Conservation (phyloP, 2,113 vertebrate genomes). For the Nematolebias whitei region DNA sequence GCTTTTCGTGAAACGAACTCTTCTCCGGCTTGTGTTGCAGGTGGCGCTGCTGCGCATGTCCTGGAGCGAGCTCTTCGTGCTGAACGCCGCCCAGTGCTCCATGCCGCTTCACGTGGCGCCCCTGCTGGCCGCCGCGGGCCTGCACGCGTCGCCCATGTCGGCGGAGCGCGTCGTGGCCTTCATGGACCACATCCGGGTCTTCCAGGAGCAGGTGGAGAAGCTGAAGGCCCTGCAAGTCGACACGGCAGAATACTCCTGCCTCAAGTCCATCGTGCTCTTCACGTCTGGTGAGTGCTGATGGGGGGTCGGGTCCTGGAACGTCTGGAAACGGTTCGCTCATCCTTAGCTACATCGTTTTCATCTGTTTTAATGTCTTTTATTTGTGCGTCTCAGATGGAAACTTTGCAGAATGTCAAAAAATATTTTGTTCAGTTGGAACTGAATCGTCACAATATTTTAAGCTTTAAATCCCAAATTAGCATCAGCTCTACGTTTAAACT, state of each 20-base stretch:
- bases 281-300: constrained; percentile 80
- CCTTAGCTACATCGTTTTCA: no score
- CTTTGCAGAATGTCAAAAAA: no score
- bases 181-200: constrained; percentile 90
- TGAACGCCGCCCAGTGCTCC: constrained; percentile 87
- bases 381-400: no score
- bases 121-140: constrained; percentile 84
- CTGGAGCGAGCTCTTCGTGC: constrained; percentile 89
- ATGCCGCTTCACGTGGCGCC: constrained; percentile 86
- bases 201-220: constrained; percentile 90
- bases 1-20: no score
- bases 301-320: no score
- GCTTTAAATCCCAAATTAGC: no score
- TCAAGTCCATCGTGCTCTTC: constrained; percentile 87
- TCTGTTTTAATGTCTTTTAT: no score
- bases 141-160: constrained; percentile 86
- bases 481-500: no score
- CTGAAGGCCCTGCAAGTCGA: constrained; percentile 87
- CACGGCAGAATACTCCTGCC: constrained; percentile 86
- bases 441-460: no score
- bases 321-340: no score
- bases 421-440: no score
- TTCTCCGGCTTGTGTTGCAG: constrained; percentile 40
- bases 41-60: constrained; percentile 86
- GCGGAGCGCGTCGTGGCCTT: constrained; percentile 86